Conservation (phyloP, 2,113 vertebrate species). For the Menidia beryllina region DNA sequence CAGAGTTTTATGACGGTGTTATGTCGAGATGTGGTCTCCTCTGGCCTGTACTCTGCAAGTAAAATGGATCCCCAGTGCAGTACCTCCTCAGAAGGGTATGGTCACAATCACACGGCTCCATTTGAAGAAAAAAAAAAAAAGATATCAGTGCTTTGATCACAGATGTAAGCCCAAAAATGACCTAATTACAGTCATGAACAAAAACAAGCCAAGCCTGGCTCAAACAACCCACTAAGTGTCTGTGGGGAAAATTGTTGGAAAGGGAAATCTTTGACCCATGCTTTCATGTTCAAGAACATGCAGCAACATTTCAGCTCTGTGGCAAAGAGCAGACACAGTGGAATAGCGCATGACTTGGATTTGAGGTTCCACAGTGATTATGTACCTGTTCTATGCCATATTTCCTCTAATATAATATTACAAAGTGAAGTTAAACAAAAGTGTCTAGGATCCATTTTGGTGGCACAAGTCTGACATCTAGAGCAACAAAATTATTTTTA, state of each 20-base stretch:
- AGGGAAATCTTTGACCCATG: constrained; percentile 6
- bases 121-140: constrained; percentile 24
- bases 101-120: not conserved
- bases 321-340: not conserved
- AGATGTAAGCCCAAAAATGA: constrained; percentile 16
- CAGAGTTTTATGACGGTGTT: not conserved
- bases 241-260: not conserved
- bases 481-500: constrained; percentile 1
- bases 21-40: constrained; percentile 3
- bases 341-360: not conserved
- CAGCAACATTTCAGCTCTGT: not conserved
- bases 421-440: not conserved
- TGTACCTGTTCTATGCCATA: not conserved
- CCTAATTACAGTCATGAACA: constrained; percentile 16
- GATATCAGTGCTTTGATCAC: constrained; percentile 33
- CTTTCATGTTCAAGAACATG: constrained; percentile 1
- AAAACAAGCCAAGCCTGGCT: constrained; percentile 16
- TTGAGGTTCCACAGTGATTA: not conserved
- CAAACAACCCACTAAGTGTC: not conserved
- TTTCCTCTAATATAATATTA: not conserved
- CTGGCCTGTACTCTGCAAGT: not conserved
- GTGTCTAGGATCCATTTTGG: not conserved
- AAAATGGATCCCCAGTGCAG: not conserved
- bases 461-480: not conserved
- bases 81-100: constrained; percentile 3